A percentile compares a stretch with the other conserved stretches of the same genome.
These are phyloP conservation scores for Trichopoda pennipes DNA, from an alignment of 2,888 invertebrate species.

Conservation along the genomic window DNA sequence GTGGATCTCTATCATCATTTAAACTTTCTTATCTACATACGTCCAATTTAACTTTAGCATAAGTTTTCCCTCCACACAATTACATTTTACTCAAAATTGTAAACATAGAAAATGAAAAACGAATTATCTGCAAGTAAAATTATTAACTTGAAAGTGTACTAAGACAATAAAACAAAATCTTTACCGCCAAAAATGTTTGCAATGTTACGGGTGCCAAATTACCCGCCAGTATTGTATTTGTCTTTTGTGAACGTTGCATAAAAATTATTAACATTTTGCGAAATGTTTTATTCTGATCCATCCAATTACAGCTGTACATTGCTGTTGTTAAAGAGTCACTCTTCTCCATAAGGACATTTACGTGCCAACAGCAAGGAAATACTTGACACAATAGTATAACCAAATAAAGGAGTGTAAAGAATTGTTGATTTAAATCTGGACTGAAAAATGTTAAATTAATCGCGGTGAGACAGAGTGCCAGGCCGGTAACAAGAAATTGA, in stretches of 20 bases:
- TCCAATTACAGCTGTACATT: conserved; percentile 72
- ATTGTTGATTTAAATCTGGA: conserved; percentile 44
- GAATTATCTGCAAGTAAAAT: conserved; percentile 61
- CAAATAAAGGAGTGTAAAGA: conserved; percentile 62
- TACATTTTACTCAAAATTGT: conserved; percentile 67
- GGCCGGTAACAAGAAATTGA: conserved; percentile 70
- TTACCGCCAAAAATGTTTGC: conserved; percentile 71
- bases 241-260: conserved; percentile 73
- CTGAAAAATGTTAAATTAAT: conserved; percentile 68
- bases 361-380: conserved; percentile 71
- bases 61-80: neutral
- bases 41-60: neutral
- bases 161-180: conserved; percentile 12
- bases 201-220: conserved; percentile 71
- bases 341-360: conserved; percentile 68
- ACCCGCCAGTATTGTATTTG: conserved; percentile 69
- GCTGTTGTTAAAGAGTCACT: conserved; percentile 70
- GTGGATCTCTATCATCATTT: neutral
- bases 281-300: conserved; percentile 70
- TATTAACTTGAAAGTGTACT: neutral
- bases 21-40: neutral
- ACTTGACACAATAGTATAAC: conserved; percentile 66
- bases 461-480: conserved; percentile 67
- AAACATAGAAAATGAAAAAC: conserved; percentile 71
- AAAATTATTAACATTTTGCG: conserved; percentile 72